Evolutionary conservation across 2,888 invertebrate genomes (phyloP).

Genomic region (Dusona sp.): DNA sequence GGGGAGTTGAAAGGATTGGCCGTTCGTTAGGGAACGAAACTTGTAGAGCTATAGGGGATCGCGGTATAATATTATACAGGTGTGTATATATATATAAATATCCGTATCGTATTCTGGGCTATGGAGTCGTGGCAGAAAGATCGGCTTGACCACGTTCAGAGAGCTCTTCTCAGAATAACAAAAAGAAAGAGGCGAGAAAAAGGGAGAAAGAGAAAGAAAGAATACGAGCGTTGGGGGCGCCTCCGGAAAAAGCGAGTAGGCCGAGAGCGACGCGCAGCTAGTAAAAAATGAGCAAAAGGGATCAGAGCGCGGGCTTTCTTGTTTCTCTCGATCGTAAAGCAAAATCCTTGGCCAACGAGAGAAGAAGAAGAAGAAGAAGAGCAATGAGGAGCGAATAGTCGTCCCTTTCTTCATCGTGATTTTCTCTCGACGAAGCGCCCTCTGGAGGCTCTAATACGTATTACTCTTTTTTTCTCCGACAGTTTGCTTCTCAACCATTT

Average conservation of each 20-base stretch:
- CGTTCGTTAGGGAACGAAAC: constrained; percentile 64
- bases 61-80: constrained; percentile 45
- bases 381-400: constrained; percentile 33
- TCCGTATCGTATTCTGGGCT: constrained; percentile 39
- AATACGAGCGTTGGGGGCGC: constrained; percentile 62
- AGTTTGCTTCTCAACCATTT: neutral
- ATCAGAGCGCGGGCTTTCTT: constrained; percentile 71
- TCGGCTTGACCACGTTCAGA: constrained; percentile 65
- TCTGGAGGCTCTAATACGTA: constrained; percentile 48
- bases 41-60: constrained; percentile 22
- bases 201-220: constrained; percentile 25
- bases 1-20: constrained; percentile 46
- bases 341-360: constrained; percentile 76
- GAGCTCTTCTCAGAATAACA: constrained; percentile 72
- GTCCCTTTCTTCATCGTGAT: constrained; percentile 28
- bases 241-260: constrained; percentile 65
- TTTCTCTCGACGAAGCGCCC: constrained; percentile 39
- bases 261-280: constrained; percentile 47
- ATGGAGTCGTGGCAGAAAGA: constrained; percentile 38
- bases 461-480: constrained; percentile 3
- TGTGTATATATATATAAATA: neutral
- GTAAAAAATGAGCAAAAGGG: constrained; percentile 42
- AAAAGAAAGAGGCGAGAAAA: constrained; percentile 62
- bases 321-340: constrained; percentile 76
- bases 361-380: constrained; percentile 60